Conservation (phyloP, 2,888 invertebrate genomes). For the Ypsolopha sequella region DNA sequence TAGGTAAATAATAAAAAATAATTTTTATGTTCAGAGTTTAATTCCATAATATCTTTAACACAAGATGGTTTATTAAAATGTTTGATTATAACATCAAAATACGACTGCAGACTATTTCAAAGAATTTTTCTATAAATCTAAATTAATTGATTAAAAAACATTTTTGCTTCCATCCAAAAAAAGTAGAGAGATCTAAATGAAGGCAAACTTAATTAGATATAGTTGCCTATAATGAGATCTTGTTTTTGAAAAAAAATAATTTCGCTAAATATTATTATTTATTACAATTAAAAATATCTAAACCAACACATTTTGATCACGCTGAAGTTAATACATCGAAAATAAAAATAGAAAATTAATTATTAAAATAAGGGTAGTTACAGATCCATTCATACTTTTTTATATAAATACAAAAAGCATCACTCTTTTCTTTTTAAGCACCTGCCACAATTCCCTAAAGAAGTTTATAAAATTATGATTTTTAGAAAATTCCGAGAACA, state of each 20-base stretch:
- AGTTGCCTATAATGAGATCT: conserved; percentile 58
- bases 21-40: conserved; percentile 38
- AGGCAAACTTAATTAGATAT: conserved; percentile 32
- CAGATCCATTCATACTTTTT: not conserved
- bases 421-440: conserved; percentile 11
- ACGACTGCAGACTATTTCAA: conserved; percentile 22
- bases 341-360: not conserved
- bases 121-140: not conserved
- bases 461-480: conserved; percentile 9
- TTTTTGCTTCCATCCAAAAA: conserved; percentile 21
- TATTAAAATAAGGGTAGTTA: not conserved
- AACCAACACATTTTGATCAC: conserved; percentile 30
- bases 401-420: conserved; percentile 2
- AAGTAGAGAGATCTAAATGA: conserved; percentile 52
- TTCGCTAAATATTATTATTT: conserved; percentile 40
- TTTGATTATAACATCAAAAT: conserved; percentile 25
- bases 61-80: conserved; percentile 38
- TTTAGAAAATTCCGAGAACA: not conserved
- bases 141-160: conserved; percentile 20
- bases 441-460: conserved; percentile 30
- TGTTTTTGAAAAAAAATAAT: conserved; percentile 49
- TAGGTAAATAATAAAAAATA: conserved; percentile 4
- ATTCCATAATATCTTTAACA: conserved; percentile 40
- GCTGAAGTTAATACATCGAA: conserved; percentile 48
- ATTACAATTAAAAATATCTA: conserved; percentile 27